Conservation (phyloP, 2,888 invertebrate genomes). For the Dioctria rufipes region DNA sequence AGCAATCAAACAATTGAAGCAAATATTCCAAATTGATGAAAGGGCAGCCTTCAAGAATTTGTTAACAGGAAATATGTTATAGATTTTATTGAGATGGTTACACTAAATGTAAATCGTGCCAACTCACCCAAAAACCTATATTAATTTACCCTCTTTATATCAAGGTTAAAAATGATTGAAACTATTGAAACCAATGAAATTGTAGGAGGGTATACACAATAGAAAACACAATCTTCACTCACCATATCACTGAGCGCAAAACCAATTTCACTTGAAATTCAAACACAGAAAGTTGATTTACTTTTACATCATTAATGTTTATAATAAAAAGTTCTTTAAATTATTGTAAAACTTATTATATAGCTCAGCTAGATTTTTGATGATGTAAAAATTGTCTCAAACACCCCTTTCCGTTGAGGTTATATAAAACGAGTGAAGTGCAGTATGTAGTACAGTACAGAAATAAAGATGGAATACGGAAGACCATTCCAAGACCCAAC, state of each 20-base stretch:
- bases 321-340: neutral
- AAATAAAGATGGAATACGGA: no score
- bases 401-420: neutral
- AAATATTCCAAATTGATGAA: no score
- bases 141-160: constrained; percentile 1
- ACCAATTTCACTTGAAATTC: constrained; percentile 85
- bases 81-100: constrained; percentile 56
- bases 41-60: no score
- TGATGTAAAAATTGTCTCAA: neutral
- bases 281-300: constrained; percentile 49
- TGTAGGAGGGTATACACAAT: neutral
- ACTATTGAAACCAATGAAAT: neutral
- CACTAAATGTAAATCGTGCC: constrained; percentile 11
- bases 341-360: neutral
- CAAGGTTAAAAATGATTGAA: neutral
- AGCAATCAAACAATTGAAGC: no score
- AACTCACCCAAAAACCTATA: constrained; percentile 42
- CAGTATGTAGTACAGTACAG: no score
- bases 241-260: constrained; percentile 99
- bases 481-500: no score
- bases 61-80: constrained; percentile 22
- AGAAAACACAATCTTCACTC: constrained; percentile 71
- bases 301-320: constrained; percentile 4
- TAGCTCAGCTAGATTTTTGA: neutral
- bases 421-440: no score